Conservation (phyloP, 2,888 invertebrate species). For the Lasiommata megera region DNA sequence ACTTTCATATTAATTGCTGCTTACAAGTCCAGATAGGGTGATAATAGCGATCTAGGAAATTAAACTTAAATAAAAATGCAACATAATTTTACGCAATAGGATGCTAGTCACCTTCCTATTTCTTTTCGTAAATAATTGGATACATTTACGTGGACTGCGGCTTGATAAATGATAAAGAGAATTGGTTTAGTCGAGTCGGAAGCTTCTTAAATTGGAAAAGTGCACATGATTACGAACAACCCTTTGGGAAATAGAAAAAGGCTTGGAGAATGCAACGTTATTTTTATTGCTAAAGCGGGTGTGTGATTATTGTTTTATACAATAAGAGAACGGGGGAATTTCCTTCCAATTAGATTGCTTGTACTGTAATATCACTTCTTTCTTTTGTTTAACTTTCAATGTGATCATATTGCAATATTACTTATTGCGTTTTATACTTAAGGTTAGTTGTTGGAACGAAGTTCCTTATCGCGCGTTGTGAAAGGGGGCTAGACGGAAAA, state of each 20-base stretch:
- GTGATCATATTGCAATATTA: no score
- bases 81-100: no score
- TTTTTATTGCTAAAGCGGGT: background rate
- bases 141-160: constrained; percentile 24
- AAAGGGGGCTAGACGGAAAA: no score
- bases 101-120: no score
- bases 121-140: constrained; percentile 24
- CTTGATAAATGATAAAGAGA: constrained; percentile 38
- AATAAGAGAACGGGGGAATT: background rate
- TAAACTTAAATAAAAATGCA: no score
- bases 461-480: no score
- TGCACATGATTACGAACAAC: constrained; percentile 29
- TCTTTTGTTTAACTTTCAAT: background rate
- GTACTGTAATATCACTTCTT: background rate
- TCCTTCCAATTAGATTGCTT: constrained; percentile 1
- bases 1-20: background rate
- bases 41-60: no score
- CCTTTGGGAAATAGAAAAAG: constrained; percentile 10
- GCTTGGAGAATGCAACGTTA: background rate
- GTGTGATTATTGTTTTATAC: constrained; percentile 3
- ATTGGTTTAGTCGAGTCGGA: constrained; percentile 33
- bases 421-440: background rate
- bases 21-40: no score
- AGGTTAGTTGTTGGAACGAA: no score
- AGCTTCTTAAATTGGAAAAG: constrained; percentile 31